Percentiles rank a stretch among this genome's conserved stretches.
These are phyloP conservation scores for Chrysolina americana DNA, from an alignment of 2,888 invertebrate species.

Conservation along the genomic window DNA sequence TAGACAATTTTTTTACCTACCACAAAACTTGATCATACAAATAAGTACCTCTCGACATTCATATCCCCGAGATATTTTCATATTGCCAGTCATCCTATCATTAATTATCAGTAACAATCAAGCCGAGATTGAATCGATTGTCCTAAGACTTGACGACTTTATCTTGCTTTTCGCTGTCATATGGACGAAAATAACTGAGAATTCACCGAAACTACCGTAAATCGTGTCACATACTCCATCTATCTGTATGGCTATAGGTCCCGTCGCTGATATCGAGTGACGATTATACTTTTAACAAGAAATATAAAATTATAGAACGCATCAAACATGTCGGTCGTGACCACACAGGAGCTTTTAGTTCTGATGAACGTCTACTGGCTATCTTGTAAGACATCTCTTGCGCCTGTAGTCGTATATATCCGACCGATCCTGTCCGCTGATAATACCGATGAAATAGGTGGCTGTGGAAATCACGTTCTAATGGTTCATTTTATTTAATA, in stretches of 20 bases:
- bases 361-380: slow-evolving; percentile 41
- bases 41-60: no score
- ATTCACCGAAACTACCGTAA: not conserved
- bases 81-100: no score
- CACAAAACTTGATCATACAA: no score
- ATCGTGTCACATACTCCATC: not conserved
- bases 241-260: not conserved
- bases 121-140: no score
- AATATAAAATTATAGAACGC: slow-evolving; percentile 45
- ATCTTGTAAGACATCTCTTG: slow-evolving; percentile 41
- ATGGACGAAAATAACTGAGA: not conserved
- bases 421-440: slow-evolving; percentile 34
- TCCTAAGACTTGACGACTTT: no score
- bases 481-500: slow-evolving; percentile 33
- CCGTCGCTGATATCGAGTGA: slow-evolving; percentile 13
- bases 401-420: slow-evolving; percentile 29
- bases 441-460: slow-evolving; percentile 32
- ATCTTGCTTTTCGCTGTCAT: no score
- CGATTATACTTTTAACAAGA: slow-evolving; percentile 20
- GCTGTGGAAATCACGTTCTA: slow-evolving; percentile 37
- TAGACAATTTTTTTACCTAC: no score
- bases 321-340: slow-evolving; percentile 45
- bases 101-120: no score
- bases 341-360: slow-evolving; percentile 45
- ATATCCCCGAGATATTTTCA: no score